Conservation (phyloP, 1,140 invertebrate genomes). For the Cydia strobilella region DNA sequence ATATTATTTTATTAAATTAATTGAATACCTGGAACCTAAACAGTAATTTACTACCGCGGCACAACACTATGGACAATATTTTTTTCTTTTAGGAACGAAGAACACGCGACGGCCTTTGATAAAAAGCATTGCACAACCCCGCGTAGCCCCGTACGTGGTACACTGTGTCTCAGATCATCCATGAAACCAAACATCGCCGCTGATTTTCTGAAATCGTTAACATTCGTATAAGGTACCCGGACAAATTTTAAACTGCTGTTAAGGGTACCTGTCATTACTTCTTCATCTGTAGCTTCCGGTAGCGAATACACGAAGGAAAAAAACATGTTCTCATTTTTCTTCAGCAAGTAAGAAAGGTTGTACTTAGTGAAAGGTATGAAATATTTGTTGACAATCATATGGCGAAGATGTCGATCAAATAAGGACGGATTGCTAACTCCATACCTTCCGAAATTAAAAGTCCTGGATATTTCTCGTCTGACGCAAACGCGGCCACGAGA, state of each 20-base stretch:
- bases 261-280: neutral
- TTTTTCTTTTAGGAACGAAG: neutral
- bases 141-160: conserved; percentile 2
- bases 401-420: conserved; percentile 97
- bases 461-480: conserved; percentile 96
- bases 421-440: conserved; percentile 88
- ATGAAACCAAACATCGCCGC: neutral
- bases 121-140: conserved; percentile 12
- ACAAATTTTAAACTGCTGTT: neutral
- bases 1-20: no score
- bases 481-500: conserved; percentile 95
- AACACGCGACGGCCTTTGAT: neutral
- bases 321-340: conserved; percentile 83
- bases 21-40: no score
- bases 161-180: neutral
- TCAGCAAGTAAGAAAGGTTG: conserved; percentile 95
- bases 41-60: no score
- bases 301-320: neutral
- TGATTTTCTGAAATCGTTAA: neutral
- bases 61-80: no score
- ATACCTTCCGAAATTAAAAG: conserved; percentile 95
- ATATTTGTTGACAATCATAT: conserved; percentile 94
- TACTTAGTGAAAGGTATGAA: conserved; percentile 94
- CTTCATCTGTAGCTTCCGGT: neutral
- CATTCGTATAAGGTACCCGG: neutral